phyloP scores from a whole-genome alignment of 2,888 invertebrate species.

The Agrochola circellaris region DNA sequence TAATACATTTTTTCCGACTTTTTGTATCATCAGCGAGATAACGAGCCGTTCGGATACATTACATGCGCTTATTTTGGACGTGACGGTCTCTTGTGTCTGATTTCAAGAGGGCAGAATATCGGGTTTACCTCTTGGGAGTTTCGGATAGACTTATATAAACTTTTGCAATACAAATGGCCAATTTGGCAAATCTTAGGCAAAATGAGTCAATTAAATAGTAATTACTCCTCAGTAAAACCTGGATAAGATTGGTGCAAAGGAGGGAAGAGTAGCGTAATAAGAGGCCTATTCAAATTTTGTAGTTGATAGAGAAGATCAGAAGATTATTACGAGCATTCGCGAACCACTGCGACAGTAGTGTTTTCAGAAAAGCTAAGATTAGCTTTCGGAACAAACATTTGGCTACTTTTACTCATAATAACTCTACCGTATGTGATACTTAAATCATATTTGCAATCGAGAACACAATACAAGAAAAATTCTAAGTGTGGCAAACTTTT shows the following conservation, averaged over 20 bases:
- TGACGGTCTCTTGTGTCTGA: background rate
- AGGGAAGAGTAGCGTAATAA: background rate
- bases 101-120: slow-evolving; percentile 9
- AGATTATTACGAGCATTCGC: background rate
- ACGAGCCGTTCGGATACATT: slow-evolving; percentile 75
- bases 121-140: slow-evolving; percentile 4
- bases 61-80: slow-evolving; percentile 55
- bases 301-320: background rate
- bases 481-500: background rate
- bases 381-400: background rate
- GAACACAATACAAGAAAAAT: background rate
- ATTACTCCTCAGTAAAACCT: background rate
- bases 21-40: slow-evolving; percentile 83
- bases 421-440: background rate
- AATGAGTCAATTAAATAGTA: background rate
- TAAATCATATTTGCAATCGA: background rate
- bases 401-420: background rate
- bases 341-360: background rate
- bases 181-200: background rate
- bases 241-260: background rate
- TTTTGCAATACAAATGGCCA: background rate
- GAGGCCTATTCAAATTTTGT: background rate
- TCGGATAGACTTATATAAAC: background rate
- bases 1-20: slow-evolving; percentile 79
- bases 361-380: background rate